Percentiles rank a stretch among this genome's conserved stretches.
phyloP scores from a whole-genome alignment of 2,797 vertebrate genomes.

The Hemibagrus guttatus region DNA sequence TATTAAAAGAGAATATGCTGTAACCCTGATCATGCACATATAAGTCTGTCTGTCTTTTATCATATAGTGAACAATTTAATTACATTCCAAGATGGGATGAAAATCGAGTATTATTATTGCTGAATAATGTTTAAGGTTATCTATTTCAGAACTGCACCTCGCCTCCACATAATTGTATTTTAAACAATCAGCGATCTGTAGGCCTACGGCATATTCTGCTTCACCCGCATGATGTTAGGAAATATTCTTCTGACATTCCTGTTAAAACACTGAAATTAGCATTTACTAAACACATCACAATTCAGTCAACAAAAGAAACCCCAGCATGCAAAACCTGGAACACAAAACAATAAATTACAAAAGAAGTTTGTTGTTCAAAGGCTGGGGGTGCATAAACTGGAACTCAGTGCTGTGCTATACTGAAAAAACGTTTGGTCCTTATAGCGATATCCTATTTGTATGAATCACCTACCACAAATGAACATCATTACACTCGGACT shows the following conservation, averaged over 20 bases:
- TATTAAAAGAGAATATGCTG: conserved; percentile 14
- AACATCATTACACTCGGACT: not conserved
- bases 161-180: not conserved
- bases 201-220: not conserved
- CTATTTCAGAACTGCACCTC: not conserved
- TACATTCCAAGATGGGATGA: conserved; percentile 3
- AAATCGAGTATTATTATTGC: conserved; percentile 10
- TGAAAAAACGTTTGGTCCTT: not conserved
- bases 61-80: not conserved
- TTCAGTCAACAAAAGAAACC: not conserved
- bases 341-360: conserved; percentile 1
- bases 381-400: not conserved
- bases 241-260: not conserved
- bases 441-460: not conserved
- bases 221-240: too few relatives aligned
- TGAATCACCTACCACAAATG: not conserved
- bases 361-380: not conserved
- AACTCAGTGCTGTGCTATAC: not conserved
- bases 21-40: conserved; percentile 22
- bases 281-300: conserved; percentile 1
- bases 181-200: not conserved
- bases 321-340: not conserved
- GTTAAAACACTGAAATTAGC: not conserved
- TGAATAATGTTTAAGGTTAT: not conserved
- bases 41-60: not conserved